Evolutionary conservation across 2,113 vertebrate species (phyloP).

Genomic region (Petrocephalus zakoni): DNA sequence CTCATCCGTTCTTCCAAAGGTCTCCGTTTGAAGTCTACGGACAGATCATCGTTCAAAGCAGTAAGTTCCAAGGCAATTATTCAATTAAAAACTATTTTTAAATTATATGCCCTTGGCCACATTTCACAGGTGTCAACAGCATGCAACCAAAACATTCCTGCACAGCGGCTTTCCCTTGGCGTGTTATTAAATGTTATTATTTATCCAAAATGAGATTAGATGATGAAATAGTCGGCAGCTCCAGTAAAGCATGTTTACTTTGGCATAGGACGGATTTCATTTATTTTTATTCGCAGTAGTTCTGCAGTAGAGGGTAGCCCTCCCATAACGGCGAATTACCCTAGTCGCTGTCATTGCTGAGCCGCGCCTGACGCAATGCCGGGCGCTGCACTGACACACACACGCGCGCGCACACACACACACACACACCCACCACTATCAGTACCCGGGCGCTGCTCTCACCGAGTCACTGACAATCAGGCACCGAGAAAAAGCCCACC

Average conservation of each 20-base stretch:
- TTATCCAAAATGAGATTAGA: constrained; percentile 4
- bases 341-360: neutral
- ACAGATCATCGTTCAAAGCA: neutral
- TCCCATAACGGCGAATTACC: neutral
- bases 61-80: neutral
- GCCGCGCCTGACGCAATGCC: neutral
- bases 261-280: neutral
- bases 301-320: neutral
- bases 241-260: constrained; percentile 2
- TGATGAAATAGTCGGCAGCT: neutral
- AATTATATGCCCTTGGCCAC: neutral
- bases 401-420: neutral
- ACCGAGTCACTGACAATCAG: neutral
- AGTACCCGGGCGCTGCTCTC: neutral
- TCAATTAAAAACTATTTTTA: neutral
- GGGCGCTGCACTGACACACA: neutral
- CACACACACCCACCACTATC: neutral
- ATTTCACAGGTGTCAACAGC: neutral
- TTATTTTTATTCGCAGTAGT: neutral
- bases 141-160: neutral
- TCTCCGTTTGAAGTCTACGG: neutral
- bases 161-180: neutral
- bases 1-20: neutral
- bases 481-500: neutral
- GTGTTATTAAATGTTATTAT: neutral